A percentile compares a stretch with the other conserved stretches of the same genome.
phyloP scores from a whole-genome alignment of 2,888 invertebrate genomes.

The Epirrita christyi region DNA sequence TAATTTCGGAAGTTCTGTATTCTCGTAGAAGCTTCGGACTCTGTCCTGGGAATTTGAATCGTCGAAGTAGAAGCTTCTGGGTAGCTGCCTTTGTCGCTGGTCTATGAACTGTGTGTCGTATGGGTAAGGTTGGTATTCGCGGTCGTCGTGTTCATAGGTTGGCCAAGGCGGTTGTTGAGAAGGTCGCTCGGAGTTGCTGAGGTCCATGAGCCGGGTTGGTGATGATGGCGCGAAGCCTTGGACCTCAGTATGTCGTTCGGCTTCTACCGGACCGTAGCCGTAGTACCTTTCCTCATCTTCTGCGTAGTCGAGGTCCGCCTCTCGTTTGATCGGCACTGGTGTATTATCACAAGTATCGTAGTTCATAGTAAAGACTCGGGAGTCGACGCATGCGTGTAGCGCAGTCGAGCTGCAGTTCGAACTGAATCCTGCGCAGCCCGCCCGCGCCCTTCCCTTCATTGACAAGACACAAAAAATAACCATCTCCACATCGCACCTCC shows the following conservation, averaged over 20 bases:
- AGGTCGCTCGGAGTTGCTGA: slow-evolving; percentile 74
- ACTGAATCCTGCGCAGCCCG: slow-evolving; percentile 69
- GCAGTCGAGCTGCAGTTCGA: slow-evolving; percentile 62
- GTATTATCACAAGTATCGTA: slow-evolving; percentile 69
- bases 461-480: slow-evolving; percentile 82
- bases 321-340: slow-evolving; percentile 72
- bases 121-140: slow-evolving; percentile 61
- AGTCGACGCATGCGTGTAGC: slow-evolving; percentile 57
- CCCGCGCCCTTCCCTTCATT: slow-evolving; percentile 75
- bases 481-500: slow-evolving; percentile 69
- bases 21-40: slow-evolving; percentile 60
- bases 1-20: slow-evolving; percentile 52
- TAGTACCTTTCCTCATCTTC: slow-evolving; percentile 76
- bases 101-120: slow-evolving; percentile 66
- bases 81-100: slow-evolving; percentile 61
- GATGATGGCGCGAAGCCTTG: slow-evolving; percentile 67
- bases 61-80: slow-evolving; percentile 68
- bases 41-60: slow-evolving; percentile 75
- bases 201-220: slow-evolving; percentile 75
- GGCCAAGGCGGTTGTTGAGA: slow-evolving; percentile 62
- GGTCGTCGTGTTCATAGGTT: slow-evolving; percentile 60
- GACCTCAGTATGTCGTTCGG: slow-evolving; percentile 61
- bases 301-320: slow-evolving; percentile 65
- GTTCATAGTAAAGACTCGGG: slow-evolving; percentile 60
- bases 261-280: slow-evolving; percentile 67